Evolutionary conservation across 1,140 invertebrate species (phyloP), one percentile per base, ranked within the genome.

Genomic region (Oreohelix idahoensis): DNA sequence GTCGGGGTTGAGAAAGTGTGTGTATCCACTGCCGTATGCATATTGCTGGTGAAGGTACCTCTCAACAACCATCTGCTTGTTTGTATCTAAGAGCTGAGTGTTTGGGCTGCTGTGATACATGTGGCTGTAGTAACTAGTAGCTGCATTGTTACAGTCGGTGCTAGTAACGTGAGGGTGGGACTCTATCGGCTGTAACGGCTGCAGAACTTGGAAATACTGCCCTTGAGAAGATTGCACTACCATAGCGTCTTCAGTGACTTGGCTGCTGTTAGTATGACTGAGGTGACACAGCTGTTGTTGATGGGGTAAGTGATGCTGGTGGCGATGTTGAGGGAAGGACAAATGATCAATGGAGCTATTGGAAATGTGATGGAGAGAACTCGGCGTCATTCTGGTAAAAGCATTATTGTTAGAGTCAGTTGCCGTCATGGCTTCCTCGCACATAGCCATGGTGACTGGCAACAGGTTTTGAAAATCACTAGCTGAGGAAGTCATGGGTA

Each of bases 21-120:
- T 82, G 79, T 38, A 58, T 74, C n/a, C 83, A 84, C 87, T 84
- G 20, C 81, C 23, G 39, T 83, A 88, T 11, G 70, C 29, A 53
- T 80, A 87, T 17, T 81, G 83, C n/a, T 86, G 85, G n/a, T 88
- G 89, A 32, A 88, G 85, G 75, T 88, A 89, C 5, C 87, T 83
- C 38, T 89, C 88, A n/a, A 88, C 32, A 83, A 35, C 69, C 26
- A 78, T 75, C 29, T 82, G 84, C 29, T 83, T 79, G 23, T 83
- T 74, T 23, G 63, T 15, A 5, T 85, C 84, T 58, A 81, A 20
- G 11, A 73, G 17, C 4, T 38, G 29, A 10, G 45, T 23, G 75
- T 58, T 81, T 29, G 51, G 29, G 45, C 26, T 70, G 10, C 13
- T 66, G 29, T 82, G 51, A 10, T 36, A 17, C 13, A 32, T 10